Conservation (phyloP, 2,113 vertebrate species). For the Aphyosemion australe region DNA sequence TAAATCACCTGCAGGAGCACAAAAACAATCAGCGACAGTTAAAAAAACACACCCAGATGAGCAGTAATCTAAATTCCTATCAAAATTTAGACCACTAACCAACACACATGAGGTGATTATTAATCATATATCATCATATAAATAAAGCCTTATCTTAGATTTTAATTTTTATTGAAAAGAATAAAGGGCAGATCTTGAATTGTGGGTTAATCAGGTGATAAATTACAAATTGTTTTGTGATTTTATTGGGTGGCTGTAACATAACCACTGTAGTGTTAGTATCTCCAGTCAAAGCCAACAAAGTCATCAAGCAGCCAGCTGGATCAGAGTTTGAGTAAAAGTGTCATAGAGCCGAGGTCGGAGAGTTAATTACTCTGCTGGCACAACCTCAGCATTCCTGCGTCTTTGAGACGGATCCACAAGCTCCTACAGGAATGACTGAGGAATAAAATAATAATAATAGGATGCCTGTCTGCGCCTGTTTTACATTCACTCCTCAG, state of each 20-base stretch:
- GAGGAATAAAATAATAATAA: background rate
- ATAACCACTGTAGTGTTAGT: no score
- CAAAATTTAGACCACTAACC: no score
- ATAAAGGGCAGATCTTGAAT: no score
- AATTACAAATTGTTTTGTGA: background rate
- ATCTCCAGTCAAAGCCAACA: no score
- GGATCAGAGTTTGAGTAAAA: background rate
- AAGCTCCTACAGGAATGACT: constrained; percentile 15
- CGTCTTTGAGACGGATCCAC: constrained; percentile 10
- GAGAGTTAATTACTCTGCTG: constrained; percentile 21
- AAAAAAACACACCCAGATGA: no score
- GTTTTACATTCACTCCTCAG: no score
- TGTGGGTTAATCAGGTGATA: background rate
- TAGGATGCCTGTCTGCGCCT: constrained; percentile 23
- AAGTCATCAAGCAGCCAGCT: background rate
- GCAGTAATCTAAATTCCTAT: no score
- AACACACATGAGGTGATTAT: no score
- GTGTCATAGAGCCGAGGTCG: background rate
- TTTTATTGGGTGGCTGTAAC: no score
- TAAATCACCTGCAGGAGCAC: constrained; percentile 77
- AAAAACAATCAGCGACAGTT: background rate
- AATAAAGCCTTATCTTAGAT: no score
- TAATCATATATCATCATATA: no score
- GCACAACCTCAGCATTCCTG: constrained; percentile 8
- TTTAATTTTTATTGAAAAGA: no score